Evolutionary conservation across 2,113 vertebrate species (phyloP), one percentile per base, ranked within the genome.

Genomic region (Campylomormyrus tamandua): DNA sequence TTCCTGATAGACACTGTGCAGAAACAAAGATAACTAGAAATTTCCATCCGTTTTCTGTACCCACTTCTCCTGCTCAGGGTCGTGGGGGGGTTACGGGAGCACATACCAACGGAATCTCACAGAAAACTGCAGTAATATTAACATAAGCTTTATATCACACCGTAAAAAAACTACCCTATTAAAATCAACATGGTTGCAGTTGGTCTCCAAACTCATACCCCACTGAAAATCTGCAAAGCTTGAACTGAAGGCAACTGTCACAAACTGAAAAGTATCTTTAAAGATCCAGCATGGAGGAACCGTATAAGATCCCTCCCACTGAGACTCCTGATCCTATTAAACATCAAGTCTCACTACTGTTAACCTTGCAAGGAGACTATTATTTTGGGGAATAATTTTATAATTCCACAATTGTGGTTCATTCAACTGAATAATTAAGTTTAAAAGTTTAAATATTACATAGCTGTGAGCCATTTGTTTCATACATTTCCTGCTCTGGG

Each of bases 361-460:
- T 77, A 80, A 35, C 35, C 31, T 80, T 80, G 74, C 35, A 80
- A 80, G 35, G 35, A 80, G 74, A 80, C 31, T 19, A 42, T 80
- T 80, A 39, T 80, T 80, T 80, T 80, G 74, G 31, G 31, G 35
- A 80, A 42, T 42, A 80, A 42, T 42, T 80, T 15, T 42, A 80
- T 80, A 17, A 80, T 42, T 80, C 35, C 31, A 80, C 35, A 42
- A 80, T 2, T 80, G 74, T 80, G 35, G 15, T 42, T 42, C 74
- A 80, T 80, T 80, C 74, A 80, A 39, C 74, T 80, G 74, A 80
- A 42, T 80, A 80, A 80, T 80, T 42, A 80, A 80, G 74, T 80
- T 39, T 77, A 77, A 77, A 77, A 77, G 70, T 77, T 77, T 80
- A 80, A 80, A 80, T 80, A 80, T 80, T 80, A 80, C 35, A 80